phyloP scores from a whole-genome alignment of 2,888 invertebrate species.

The Apamea monoglypha region DNA sequence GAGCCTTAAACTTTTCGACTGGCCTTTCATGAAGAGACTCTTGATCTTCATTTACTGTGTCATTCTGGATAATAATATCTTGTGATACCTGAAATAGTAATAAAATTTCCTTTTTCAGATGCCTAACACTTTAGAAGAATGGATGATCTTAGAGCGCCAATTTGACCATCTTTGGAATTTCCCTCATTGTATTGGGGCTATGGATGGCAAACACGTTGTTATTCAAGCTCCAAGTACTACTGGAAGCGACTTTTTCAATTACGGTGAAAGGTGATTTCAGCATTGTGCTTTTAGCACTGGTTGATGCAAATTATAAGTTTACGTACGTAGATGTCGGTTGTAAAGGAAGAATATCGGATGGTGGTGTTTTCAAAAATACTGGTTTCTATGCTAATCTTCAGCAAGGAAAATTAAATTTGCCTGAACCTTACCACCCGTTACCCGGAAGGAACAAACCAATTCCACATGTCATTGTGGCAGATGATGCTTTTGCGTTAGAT shows the following conservation, averaged over 20 bases:
- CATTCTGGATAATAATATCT: conserved; percentile 34
- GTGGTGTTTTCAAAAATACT: conserved; percentile 61
- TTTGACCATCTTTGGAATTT: conserved; percentile 56
- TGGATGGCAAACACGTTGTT: conserved; percentile 56
- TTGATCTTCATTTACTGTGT: conserved; percentile 57
- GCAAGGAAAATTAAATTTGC: conserved; percentile 51
- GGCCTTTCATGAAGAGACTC: conserved; percentile 49
- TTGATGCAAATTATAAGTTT: conserved; percentile 61
- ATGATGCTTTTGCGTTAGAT: conserved; percentile 60
- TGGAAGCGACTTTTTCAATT: conserved; percentile 52
- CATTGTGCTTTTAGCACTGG: conserved; percentile 56
- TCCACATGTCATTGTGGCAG: conserved; percentile 52
- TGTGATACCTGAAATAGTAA: conserved; percentile 50
- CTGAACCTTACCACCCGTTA: conserved; percentile 47
- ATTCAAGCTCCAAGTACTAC: conserved; percentile 51
- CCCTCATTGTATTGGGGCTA: conserved; percentile 53
- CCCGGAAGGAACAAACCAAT: conserved; percentile 51
- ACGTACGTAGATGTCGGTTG: conserved; percentile 57
- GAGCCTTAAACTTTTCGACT: conserved; percentile 64
- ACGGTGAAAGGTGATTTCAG: conserved; percentile 57
- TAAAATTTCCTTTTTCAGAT: conserved; percentile 52
- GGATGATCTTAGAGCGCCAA: conserved; percentile 53
- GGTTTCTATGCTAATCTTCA: conserved; percentile 54
- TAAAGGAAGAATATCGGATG: conserved; percentile 55
- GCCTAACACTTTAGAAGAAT: conserved; percentile 51